A percentile compares a stretch with the other conserved stretches of the same genome.
Evolutionary conservation across 2,888 invertebrate genomes (phyloP).

Genomic region (Cyrtodaria siliqua): DNA sequence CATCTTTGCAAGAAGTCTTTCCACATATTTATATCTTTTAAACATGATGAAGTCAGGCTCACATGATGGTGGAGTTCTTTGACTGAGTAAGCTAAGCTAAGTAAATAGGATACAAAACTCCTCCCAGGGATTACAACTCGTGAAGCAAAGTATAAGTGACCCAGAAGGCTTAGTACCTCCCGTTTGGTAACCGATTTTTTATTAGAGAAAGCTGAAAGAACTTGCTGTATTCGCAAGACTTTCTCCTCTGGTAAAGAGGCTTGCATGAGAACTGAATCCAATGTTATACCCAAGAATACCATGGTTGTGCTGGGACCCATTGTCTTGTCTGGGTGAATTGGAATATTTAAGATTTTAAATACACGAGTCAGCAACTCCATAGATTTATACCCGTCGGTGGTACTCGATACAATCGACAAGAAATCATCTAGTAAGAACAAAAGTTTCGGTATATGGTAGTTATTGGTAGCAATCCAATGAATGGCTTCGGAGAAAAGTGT

Average conservation of each 20-base stretch:
- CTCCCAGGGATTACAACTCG: constrained; percentile 37
- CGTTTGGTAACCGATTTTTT: constrained; percentile 27
- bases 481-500: constrained; percentile 39
- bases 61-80: constrained; percentile 42
- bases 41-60: constrained; percentile 16
- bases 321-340: constrained; percentile 44
- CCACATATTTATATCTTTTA: constrained; percentile 42
- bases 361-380: constrained; percentile 42
- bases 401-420: constrained; percentile 34
- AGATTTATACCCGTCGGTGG: constrained; percentile 31
- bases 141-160: constrained; percentile 40
- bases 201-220: background rate
- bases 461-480: constrained; percentile 49
- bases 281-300: constrained; percentile 54
- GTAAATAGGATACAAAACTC: constrained; percentile 37
- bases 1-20: constrained; percentile 22
- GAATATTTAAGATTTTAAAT: constrained; percentile 43
- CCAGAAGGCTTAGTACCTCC: constrained; percentile 21
- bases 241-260: constrained; percentile 46
- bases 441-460: constrained; percentile 39
- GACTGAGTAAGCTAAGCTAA: constrained; percentile 25
- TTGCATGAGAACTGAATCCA: constrained; percentile 53
- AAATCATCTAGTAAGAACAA: constrained; percentile 58
- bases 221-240: background rate
- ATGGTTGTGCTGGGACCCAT: constrained; percentile 36